These are phyloP conservation scores for Drosophila recens DNA, from an alignment of 2,888 invertebrate species.

Conservation along the genomic window DNA sequence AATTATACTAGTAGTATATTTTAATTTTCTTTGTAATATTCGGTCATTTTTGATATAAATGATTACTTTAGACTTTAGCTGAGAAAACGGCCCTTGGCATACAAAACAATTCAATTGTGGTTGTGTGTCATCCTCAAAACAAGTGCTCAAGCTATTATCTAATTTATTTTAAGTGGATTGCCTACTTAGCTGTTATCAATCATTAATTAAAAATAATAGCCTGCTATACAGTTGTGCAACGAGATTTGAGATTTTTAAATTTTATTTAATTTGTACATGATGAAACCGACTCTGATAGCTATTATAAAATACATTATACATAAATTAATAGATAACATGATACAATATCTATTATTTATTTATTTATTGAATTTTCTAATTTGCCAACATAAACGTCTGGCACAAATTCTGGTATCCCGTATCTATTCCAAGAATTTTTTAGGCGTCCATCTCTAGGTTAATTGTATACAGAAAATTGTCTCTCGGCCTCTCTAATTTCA, in stretches of 20 bases:
- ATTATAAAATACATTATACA: no score
- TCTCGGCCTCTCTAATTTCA: no score
- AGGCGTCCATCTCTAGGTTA: not conserved
- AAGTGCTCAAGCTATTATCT: not conserved
- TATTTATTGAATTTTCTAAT: no score
- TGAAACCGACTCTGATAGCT: no score
- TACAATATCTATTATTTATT: no score
- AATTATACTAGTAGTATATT: no score
- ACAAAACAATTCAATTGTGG: not conserved
- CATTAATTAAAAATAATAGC: not conserved
- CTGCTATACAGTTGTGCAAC: not conserved
- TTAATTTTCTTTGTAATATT: not conserved
- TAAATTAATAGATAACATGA: no score
- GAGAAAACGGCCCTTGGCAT: not conserved
- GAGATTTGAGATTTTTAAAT: not conserved
- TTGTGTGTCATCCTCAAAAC: not conserved
- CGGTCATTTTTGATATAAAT: no score
- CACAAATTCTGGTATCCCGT: not conserved
- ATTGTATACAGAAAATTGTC: not conserved
- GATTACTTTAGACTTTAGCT: no score
- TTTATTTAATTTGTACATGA: no score
- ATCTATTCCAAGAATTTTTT: not conserved
- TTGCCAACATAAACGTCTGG: no score
- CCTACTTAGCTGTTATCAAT: constrained; percentile 1
- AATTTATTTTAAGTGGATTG: not conserved